Evolutionary conservation across 1,140 invertebrate species (phyloP), one percentile per base, ranked within the genome.

Genomic region (silkworm (Bombyx mori)): DNA sequence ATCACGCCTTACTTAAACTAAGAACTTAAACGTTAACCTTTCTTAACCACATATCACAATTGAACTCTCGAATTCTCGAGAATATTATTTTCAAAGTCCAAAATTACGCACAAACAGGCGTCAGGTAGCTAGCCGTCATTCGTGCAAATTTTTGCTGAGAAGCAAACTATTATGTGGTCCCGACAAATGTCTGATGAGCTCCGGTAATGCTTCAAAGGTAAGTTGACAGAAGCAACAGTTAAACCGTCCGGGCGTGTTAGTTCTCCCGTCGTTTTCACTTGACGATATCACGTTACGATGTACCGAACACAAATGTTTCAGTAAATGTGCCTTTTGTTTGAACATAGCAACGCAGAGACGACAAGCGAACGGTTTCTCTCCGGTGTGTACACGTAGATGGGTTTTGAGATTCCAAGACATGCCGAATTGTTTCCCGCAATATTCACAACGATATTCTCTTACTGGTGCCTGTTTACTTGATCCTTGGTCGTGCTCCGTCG

Each of bases 401-500:
- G 94, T 95, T 79, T 96, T 95, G 63, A 95, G 89, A 88, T 96
- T 96, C 94, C 94, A 95, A 1, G 93, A 95, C 94, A 95, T 95
- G 44, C 94, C 94, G 73, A 96, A 96, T 77, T 95, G 94, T 86
- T 96, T 96, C 42, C 94, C 94, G 80, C 94, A 95, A 79, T 96
- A 96, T 75, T 93, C 93, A 74, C 94, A 96, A 49, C 94, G 91
- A 71, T 95, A 96, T 75, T 95, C 94, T 35, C 94, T 90, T 7
- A 94, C 92, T 10, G 92, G 92, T 7, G 91, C 86, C 62, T 91
- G 78, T 77, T 85, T 82, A 69, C 85, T 77, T 71, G 89, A 87
- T 61, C 89, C 74, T 73, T 88, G 84, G 69, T 90, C 75, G 68
- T 90, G 90, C 56, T 90, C 79, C 1, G 89, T 72, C 5, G 89